Conservation (phyloP, 2,113 vertebrate genomes). For the Noturus placidus region DNA sequence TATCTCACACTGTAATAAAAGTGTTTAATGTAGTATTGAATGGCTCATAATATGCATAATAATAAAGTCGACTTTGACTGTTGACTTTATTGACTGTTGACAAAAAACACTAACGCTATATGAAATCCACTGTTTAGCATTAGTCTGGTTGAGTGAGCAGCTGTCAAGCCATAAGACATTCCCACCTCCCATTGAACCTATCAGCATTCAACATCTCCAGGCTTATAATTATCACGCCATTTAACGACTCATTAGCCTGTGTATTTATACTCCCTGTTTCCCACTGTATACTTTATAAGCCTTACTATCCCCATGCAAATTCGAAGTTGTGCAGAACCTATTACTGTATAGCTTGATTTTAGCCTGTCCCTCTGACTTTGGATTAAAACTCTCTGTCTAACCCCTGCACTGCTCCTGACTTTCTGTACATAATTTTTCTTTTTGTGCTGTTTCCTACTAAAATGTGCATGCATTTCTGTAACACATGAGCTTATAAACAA, state of each 20-base stretch:
- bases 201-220: constrained; percentile 7
- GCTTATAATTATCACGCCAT: constrained; percentile 25
- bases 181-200: constrained; percentile 16
- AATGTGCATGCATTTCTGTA: background rate
- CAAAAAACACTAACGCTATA: background rate
- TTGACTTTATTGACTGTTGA: no score
- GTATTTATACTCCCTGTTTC: constrained; percentile 9
- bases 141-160: constrained; percentile 7
- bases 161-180: background rate
- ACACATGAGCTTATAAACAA: background rate
- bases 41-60: background rate
- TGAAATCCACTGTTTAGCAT: constrained; percentile 9
- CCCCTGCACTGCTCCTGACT: background rate
- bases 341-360: background rate
- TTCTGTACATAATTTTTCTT: background rate
- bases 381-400: background rate
- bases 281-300: background rate
- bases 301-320: background rate
- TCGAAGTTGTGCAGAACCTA: background rate
- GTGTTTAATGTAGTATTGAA: background rate
- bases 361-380: background rate
- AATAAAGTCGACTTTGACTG: background rate
- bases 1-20: no score
- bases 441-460: background rate
- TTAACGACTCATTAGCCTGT: constrained; percentile 24